Conservation (phyloP, 2,113 vertebrate genomes). For the Pseudois nayaur region DNA sequence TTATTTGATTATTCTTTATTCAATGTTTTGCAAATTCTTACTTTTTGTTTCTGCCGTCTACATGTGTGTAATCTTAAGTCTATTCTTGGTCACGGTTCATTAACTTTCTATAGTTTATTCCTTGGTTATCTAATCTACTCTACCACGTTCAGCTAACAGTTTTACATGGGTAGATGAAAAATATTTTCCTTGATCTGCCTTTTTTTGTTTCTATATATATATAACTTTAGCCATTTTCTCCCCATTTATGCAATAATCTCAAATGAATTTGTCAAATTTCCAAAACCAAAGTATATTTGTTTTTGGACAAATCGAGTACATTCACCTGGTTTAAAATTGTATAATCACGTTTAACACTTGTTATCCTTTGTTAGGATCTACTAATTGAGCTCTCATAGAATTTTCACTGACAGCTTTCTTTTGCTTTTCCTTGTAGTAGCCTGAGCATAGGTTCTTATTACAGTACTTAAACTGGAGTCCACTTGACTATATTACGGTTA, state of each 20-base stretch:
- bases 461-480: neutral
- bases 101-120: neutral
- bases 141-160: neutral
- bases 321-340: neutral
- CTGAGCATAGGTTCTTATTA: neutral
- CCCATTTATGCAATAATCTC: neutral
- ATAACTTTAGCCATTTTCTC: neutral
- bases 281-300: neutral
- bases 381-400: neutral
- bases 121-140: neutral
- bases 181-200: neutral
- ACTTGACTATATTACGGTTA: neutral
- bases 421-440: neutral
- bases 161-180: neutral
- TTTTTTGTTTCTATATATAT: neutral
- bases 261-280: neutral
- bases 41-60: neutral
- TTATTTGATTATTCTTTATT: neutral
- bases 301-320: neutral
- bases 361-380: neutral
- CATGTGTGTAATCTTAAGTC: neutral
- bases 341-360: neutral
- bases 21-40: neutral
- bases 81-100: neutral
- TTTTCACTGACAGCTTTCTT: neutral